Evolutionary conservation across 2,797 vertebrate species (phyloP).

Genomic region (Neopelma chrysocephalum): DNA sequence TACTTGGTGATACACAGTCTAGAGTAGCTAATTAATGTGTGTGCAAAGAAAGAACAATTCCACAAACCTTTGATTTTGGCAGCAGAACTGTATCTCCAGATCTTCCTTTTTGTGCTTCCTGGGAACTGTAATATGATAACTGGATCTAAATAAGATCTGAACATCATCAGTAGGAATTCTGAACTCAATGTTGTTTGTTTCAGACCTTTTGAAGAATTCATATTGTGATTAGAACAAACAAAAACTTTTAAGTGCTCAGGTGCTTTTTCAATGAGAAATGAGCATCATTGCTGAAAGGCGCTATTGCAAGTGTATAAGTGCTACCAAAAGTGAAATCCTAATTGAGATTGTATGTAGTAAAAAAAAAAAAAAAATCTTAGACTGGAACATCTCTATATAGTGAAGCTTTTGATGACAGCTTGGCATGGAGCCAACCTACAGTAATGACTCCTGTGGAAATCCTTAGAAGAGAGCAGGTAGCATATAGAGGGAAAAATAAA

Average conservation of each 20-base stretch:
- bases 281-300: background rate
- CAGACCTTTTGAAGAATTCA: constrained; percentile 24
- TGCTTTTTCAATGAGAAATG: background rate
- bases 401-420: background rate
- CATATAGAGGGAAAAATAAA: background rate
- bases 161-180: background rate
- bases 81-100: background rate
- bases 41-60: background rate
- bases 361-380: background rate
- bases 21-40: background rate
- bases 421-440: background rate
- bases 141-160: background rate
- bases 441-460: background rate
- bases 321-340: background rate
- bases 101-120: background rate
- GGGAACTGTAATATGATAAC: background rate
- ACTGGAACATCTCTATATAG: background rate
- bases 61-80: background rate
- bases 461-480: background rate
- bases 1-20: background rate
- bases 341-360: background rate
- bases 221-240: background rate
- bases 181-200: background rate
- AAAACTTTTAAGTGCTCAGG: background rate
- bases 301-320: background rate